phyloP scores from a whole-genome alignment of 2,113 vertebrate species.

The Bos taurus region ARS-UCD2.0 NC_037350.1:22041501-22042000 shows the following conservation, averaged over 20 bases:
- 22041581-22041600: neutral
- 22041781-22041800: neutral
- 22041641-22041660: neutral
- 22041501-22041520: neutral
- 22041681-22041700: neutral
- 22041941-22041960: neutral
- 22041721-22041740: neutral
- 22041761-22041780: neutral
- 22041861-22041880: neutral
- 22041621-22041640: neutral
- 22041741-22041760: neutral
- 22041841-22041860: neutral
- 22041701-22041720: neutral
- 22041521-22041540: neutral
- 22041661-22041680: neutral
- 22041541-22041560: neutral
- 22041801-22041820: neutral
- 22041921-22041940: neutral
- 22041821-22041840: neutral
- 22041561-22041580: neutral
- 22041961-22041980: neutral
- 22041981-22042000: neutral
- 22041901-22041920: neutral
- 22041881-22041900: neutral
- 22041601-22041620: neutral